Evolutionary conservation across 2,113 vertebrate genomes (phyloP), one percentile per base, ranked within the genome.

Genomic region (Paedocypris sp.): DNA sequence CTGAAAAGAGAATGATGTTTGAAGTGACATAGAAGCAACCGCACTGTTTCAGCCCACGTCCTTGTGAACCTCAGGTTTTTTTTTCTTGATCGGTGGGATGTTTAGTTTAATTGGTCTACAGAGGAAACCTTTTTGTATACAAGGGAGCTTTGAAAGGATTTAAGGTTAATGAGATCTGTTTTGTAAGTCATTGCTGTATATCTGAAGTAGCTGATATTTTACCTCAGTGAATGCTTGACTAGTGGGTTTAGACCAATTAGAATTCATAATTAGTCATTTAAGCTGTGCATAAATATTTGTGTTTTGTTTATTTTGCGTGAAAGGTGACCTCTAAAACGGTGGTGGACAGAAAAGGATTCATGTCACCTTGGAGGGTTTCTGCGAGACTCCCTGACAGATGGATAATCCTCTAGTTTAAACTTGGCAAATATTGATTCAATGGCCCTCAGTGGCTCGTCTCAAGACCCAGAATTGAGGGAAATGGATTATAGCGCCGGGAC

Each of bases 381-480:
- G 77, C 82, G 81, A 75, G 72, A 65, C 73, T 72, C 65, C 68
- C 73, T 82, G 83, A 84, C 77, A 77, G 80, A 84, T 51, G 66
- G 82, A 85, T 85, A 85, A 87, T 87, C 85, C 80, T 81, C 74
- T 76, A 78, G 82, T 85, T 87, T 85, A 82, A 85, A 87, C 82
- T 81, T 80, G 80, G 82, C 79, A 85, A 87, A 85, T 87, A 87
- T 87, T 85, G 85, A 87, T 87, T 78, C 69, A 33, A 43, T 66
- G 74, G 73, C 60, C 77, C 78, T 75, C 73, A 61, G 81, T 76
- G 74, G 67, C 73, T 67, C 74, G 74, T 77, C 70, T 77, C 68
- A 65, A 79, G 77, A 79, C 76, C 72, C 71, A 72, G 78, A 81
- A 80, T 74, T 75, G 79, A 83, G 79, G 76, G 66, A 75, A 85